Base-by-base conservation (phyloP, 2,113 vertebrate genomes). In the Grammomys surdaster region DNA sequence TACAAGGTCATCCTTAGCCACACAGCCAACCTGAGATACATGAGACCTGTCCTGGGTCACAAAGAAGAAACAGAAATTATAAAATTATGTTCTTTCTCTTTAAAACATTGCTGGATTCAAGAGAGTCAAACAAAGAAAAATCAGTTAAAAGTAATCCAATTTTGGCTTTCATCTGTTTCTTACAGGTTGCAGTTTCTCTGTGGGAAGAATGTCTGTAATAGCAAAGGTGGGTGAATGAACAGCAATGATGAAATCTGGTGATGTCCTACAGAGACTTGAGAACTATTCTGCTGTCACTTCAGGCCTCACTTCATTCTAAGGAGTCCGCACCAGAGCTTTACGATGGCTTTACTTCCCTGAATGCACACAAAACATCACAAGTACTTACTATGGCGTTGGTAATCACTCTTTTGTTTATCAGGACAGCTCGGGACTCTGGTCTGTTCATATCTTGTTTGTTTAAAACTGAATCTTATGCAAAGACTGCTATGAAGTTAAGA, bases 111-210 rank as follows among this genome's bases (percentile, higher is more conserved):
- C 16, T 88, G n/a, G 26, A 88, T 88, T 93, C 26, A 94, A 91
- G 4, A 91, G 72, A 82, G 86, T 87, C 72, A 95, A 46, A 36
- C 36, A 94, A 36, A 93, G 43, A 90, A 96, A 96, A 91, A 88
- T 72, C 67, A 81, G 9, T 85, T 46, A 51, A 75, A 86, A 8
- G 33, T 77, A 95, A 96, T 31, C 8, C 72, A 40, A 46, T 92
- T 82, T 86, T 56, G n/a, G 80, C 36, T 24, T n/a, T 77, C 14
- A 46, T 88, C 51, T 69, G 85, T 36, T 87, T 95, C 60, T 65
- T 63, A 76, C 8, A 94, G 33, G 54, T 48, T 70, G 76, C 95
- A 5, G 48, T 67, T 54, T 77, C 69, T 87, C 28, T 67, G 10
- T 28, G 36, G 3, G 31, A 94, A 93, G 26, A 56, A 17, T 60